Evolutionary conservation across 2,888 invertebrate species (phyloP).

Genomic region (Orchesella flavescens): DNA sequence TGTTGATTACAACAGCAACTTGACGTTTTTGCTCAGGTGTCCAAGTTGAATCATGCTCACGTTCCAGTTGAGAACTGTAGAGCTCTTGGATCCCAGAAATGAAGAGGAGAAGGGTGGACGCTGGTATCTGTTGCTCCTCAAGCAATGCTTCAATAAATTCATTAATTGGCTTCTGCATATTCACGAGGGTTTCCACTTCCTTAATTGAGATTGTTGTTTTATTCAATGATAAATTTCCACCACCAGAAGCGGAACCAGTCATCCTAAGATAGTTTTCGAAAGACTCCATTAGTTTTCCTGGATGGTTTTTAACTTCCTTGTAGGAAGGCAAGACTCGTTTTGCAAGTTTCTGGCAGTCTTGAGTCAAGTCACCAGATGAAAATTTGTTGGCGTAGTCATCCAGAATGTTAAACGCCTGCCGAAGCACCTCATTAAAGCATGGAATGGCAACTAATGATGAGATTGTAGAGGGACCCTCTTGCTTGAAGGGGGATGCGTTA

Average conservation of each 20-base stretch:
- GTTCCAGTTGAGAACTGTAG: too few relatives aligned
- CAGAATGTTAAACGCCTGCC: slow-evolving; percentile 10
- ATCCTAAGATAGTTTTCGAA: slow-evolving; percentile 19
- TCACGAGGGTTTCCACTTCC: slow-evolving; percentile 10
- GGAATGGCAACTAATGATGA: neutral
- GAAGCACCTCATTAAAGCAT: slow-evolving; percentile 27
- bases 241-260: too few relatives aligned
- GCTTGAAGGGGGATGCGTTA: neutral
- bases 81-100: slow-evolving; percentile 22
- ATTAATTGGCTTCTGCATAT: slow-evolving; percentile 58
- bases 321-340: slow-evolving; percentile 33
- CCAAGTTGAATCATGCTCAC: neutral
- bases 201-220: neutral
- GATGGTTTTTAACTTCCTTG: slow-evolving; percentile 50
- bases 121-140: slow-evolving; percentile 37
- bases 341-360: slow-evolving; percentile 32
- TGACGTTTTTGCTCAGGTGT: slow-evolving; percentile 13
- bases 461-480: neutral
- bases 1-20: slow-evolving; percentile 11
- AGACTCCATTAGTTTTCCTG: slow-evolving; percentile 35
- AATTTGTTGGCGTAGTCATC: neutral
- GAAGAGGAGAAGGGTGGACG: slow-evolving; percentile 29
- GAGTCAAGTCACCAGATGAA: slow-evolving; percentile 30
- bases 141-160: slow-evolving; percentile 54
- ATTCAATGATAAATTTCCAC: neutral